Conservation (phyloP, 2,888 invertebrate species). For the Bombyx huttoni region DNA sequence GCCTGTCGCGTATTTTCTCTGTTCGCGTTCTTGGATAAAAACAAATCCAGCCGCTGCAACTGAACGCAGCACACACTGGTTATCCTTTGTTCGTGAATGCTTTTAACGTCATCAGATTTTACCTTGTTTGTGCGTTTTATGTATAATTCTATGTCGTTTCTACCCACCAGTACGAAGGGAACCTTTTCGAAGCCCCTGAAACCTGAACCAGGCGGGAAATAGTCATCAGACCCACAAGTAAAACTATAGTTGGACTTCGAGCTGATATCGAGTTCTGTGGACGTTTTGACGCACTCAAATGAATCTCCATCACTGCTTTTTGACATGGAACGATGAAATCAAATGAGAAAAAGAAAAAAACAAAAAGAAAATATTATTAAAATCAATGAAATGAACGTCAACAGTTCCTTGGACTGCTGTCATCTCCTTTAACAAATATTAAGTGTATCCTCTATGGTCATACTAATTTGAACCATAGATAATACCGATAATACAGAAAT, state of each 20-base stretch:
- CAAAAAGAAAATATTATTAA: conserved; percentile 25
- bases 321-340: conserved; percentile 26
- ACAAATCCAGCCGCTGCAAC: conserved; percentile 29
- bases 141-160: conserved; percentile 35
- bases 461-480: no score
- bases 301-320: conserved; percentile 29
- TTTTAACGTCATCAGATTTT: neutral
- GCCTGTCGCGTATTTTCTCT: neutral
- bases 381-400: conserved; percentile 25
- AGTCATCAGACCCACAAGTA: conserved; percentile 11
- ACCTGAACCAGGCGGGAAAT: conserved; percentile 19
- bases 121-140: conserved; percentile 9
- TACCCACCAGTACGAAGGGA: conserved; percentile 30
- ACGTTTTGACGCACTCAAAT: conserved; percentile 8
- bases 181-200: conserved; percentile 37
- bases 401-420: conserved; percentile 16
- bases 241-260: conserved; percentile 7
- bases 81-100: conserved; percentile 12
- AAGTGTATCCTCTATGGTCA: no score
- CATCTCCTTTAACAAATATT: no score
- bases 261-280: conserved; percentile 9
- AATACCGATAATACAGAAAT: no score
- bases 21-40: conserved; percentile 16
- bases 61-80: conserved; percentile 27
- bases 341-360: conserved; percentile 30